Evolutionary conservation across 2,113 vertebrate species (phyloP).

Genomic region (Corythornis madagascariensis): DNA sequence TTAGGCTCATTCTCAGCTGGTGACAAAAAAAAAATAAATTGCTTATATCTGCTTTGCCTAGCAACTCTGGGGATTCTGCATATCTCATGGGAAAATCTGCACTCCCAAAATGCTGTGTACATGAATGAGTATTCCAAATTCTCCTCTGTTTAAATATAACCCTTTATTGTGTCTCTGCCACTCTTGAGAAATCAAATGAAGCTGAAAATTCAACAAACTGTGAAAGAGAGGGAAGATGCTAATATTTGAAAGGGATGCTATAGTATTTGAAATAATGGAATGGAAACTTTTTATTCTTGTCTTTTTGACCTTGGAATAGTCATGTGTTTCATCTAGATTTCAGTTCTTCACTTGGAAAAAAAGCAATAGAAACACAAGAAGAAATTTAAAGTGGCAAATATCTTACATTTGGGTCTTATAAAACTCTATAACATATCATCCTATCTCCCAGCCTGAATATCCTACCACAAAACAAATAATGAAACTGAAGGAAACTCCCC

Average conservation of each 20-base stretch:
- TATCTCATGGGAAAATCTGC: neutral
- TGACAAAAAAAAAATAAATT: neutral
- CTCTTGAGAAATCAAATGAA: neutral
- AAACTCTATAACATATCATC: neutral
- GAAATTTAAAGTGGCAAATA: neutral
- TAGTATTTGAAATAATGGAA: neutral
- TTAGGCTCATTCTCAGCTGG: neutral
- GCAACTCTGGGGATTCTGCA: neutral
- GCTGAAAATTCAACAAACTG: neutral
- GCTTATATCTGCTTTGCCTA: neutral
- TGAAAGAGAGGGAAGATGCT: neutral
- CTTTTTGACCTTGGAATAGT: neutral
- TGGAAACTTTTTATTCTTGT: neutral
- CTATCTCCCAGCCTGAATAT: neutral
- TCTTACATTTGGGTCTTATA: neutral
- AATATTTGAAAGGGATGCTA: neutral
- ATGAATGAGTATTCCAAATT: neutral
- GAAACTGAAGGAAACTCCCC: neutral
- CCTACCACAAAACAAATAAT: neutral
- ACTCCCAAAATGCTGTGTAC: neutral
- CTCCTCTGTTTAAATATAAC: neutral
- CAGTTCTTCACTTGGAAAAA: neutral
- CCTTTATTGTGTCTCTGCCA: neutral
- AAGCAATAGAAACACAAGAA: neutral
- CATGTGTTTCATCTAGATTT: neutral